phyloP scores from a whole-genome alignment of 2,888 invertebrate species.

The Melipona beecheii region DNA sequence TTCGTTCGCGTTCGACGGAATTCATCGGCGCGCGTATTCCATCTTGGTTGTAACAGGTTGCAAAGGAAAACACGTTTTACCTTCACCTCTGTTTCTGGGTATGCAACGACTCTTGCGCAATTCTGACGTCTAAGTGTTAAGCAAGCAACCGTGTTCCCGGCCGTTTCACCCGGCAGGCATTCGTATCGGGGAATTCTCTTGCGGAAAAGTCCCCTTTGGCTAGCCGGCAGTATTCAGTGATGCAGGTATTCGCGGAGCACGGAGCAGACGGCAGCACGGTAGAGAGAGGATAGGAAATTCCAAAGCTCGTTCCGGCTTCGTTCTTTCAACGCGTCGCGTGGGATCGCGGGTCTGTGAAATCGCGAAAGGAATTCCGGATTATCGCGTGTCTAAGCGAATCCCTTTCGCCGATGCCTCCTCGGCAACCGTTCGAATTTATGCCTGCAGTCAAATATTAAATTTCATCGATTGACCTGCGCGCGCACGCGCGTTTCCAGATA shows the following conservation, averaged over 20 bases:
- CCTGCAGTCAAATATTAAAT: conserved; percentile 8
- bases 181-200: conserved; percentile 64
- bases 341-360: conserved; percentile 55
- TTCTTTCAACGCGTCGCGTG: conserved; percentile 50
- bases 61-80: conserved; percentile 5
- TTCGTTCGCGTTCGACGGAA: conserved; percentile 45
- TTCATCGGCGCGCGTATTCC: conserved; percentile 24
- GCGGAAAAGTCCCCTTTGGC: conserved; percentile 63
- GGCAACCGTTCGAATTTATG: conserved; percentile 22
- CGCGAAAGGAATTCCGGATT: conserved; percentile 50
- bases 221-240: conserved; percentile 62
- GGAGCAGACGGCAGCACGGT: conserved; percentile 16
- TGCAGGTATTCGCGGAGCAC: conserved; percentile 50
- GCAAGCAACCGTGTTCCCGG: conserved; percentile 40
- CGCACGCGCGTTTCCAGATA: background rate
- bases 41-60: conserved; percentile 60
- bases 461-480: background rate
- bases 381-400: conserved; percentile 32
- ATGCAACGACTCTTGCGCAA: conserved; percentile 34
- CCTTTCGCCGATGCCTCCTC: background rate
- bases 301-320: conserved; percentile 39
- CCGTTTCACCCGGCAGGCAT: conserved; percentile 52
- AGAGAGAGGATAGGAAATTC: conserved; percentile 58
- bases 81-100: background rate
- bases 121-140: conserved; percentile 56